Evolutionary conservation across 1,140 invertebrate species (phyloP).

Genomic region (Lepidurus apus): DNA sequence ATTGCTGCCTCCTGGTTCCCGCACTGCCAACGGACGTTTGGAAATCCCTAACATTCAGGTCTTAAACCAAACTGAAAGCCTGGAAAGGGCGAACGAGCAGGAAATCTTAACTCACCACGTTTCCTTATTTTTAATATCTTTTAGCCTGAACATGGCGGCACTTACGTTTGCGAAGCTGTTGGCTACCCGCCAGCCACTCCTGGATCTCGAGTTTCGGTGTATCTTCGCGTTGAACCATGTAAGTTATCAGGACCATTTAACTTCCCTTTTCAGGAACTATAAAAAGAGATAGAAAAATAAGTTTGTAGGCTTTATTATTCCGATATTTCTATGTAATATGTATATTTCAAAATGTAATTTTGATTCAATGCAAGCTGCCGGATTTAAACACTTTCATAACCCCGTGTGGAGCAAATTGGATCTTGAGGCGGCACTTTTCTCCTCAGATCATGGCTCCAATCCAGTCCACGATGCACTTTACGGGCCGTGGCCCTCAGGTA

Average conservation of each 20-base stretch:
- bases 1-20: conserved; percentile 62
- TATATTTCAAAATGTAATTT: neutral
- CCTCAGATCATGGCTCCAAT: conserved; percentile 31
- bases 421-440: conserved; percentile 27
- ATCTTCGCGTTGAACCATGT: conserved; percentile 66
- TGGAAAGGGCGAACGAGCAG: neutral
- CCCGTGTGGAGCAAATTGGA: conserved; percentile 18
- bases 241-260: conserved; percentile 46
- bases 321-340: too few species aligned
- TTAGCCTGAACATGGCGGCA: conserved; percentile 63
- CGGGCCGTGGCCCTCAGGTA: neutral
- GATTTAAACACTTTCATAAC: neutral
- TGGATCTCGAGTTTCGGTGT: conserved; percentile 54
- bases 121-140: conserved; percentile 31
- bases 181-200: conserved; percentile 54
- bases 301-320: neutral
- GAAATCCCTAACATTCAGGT: conserved; percentile 78
- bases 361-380: neutral
- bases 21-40: conserved; percentile 66
- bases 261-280: neutral
- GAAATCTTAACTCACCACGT: conserved; percentile 23
- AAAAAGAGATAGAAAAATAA: neutral
- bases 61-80: conserved; percentile 36
- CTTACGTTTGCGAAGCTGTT: conserved; percentile 74
- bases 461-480: conserved; percentile 18